phyloP scores from a whole-genome alignment of 2,797 vertebrate species.

The Silurus lanzhouensis region DNA sequence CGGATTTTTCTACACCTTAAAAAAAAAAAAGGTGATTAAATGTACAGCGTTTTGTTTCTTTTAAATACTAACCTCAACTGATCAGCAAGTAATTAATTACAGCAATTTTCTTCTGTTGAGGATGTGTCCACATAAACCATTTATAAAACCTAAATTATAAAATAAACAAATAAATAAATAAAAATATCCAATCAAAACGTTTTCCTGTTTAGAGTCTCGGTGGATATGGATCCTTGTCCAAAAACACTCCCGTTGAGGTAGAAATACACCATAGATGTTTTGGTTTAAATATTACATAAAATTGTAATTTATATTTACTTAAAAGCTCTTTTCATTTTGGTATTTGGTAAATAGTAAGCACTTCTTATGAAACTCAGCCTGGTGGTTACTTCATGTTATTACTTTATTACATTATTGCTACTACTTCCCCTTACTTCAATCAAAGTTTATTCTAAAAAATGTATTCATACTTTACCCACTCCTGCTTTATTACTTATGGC shows the following conservation, averaged over 20 bases:
- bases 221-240: neutral
- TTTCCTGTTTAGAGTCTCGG: neutral
- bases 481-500: neutral
- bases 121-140: neutral
- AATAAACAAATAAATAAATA: too few species aligned
- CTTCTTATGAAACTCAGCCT: neutral
- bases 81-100: neutral
- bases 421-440: neutral
- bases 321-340: neutral
- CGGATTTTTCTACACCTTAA: neutral
- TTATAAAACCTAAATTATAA: neutral
- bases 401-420: neutral
- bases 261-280: neutral
- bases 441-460: neutral
- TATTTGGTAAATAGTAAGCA: neutral
- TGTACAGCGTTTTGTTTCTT: neutral
- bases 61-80: neutral
- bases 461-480: neutral
- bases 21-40: neutral
- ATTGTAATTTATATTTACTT: neutral
- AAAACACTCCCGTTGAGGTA: neutral
- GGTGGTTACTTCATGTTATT: neutral
- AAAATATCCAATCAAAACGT: neutral
- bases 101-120: neutral
- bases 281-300: neutral